Conservation (phyloP, 2,888 invertebrate genomes). For the Dusona sp. region DNA sequence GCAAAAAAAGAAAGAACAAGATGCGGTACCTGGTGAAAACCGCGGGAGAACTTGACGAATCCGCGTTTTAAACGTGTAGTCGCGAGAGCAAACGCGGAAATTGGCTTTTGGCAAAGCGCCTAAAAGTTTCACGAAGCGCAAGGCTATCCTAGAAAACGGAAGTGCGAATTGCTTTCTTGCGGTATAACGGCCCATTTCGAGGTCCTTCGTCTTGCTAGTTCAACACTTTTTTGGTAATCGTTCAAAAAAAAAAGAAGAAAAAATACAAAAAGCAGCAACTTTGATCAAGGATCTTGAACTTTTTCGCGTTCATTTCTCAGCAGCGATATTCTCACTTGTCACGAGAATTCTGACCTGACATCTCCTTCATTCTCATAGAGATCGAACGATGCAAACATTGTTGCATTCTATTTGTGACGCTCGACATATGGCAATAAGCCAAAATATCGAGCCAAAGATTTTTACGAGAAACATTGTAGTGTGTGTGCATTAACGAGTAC, state of each 20-base stretch:
- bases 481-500: background rate
- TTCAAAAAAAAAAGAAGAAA: constrained; percentile 1
- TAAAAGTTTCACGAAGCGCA: constrained; percentile 40
- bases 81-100: constrained; percentile 71
- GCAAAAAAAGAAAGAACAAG: background rate
- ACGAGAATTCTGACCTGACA: constrained; percentile 30
- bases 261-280: background rate
- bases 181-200: constrained; percentile 9
- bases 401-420: constrained; percentile 78
- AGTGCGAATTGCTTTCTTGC: constrained; percentile 51
- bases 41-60: constrained; percentile 25
- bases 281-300: constrained; percentile 42
- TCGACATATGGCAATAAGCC: constrained; percentile 78
- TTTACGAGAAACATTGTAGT: constrained; percentile 1
- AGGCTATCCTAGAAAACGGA: constrained; percentile 64
- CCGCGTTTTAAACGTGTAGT: constrained; percentile 5
- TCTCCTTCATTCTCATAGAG: background rate
- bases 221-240: background rate
- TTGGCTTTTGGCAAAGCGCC: constrained; percentile 77
- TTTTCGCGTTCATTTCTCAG: background rate
- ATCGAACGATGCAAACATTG: constrained; percentile 68
- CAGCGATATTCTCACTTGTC: background rate
- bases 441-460: constrained; percentile 77
- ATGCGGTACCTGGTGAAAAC: background rate
- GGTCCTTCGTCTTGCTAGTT: constrained; percentile 15